Base-by-base conservation (phyloP, 2,888 invertebrate species). In the Endotricha flammealis region DNA sequence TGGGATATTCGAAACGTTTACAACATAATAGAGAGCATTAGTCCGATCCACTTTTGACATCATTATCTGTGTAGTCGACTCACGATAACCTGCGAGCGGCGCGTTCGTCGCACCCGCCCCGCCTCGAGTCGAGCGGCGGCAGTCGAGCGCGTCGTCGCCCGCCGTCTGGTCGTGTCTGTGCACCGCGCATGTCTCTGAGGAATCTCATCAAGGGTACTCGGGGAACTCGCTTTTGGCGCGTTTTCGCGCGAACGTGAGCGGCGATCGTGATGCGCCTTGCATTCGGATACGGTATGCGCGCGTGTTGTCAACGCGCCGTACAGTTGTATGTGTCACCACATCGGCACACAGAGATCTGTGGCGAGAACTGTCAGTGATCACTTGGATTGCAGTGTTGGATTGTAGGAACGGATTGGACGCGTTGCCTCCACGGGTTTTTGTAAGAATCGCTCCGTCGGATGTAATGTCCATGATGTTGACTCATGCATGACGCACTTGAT, bases 341-440 rank as follows among this genome's bases (percentile, higher is more conserved):
- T 54, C 62, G 67, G 57, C 68, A 64, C 72, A 66, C 73, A 71
- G 73, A 75, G 74, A 79, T 76, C 77, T 72, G 75, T 73, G 70
- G 53, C 68, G 55, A 61, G 57, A 62, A 65, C 68, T 62, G 64
- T 60, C 65, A 65, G 67, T 71, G 71, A 72, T 71, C 73, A 73
- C 72, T 82, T 85, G 85, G 85, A 86, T 86, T 86, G 85, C 85
- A 86, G 85, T 86, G 85, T 76, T 78, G 82, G 81, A 82, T 83
- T 57, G 55, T 74, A 70, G 74, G 73, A 78, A 74, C 64, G 65
- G 61, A 57, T 61, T 57, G 64, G 64, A 62, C 63, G 62, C 64
- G 53, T 58, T 55, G 57, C 63, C 64, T 63, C 56, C 52, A 56
- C 64, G 61, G 55, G 56, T 73, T 74, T 72, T 74, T 74, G 77